phyloP scores from a whole-genome alignment of 2,888 invertebrate genomes.

The Rutpela maculata region DNA sequence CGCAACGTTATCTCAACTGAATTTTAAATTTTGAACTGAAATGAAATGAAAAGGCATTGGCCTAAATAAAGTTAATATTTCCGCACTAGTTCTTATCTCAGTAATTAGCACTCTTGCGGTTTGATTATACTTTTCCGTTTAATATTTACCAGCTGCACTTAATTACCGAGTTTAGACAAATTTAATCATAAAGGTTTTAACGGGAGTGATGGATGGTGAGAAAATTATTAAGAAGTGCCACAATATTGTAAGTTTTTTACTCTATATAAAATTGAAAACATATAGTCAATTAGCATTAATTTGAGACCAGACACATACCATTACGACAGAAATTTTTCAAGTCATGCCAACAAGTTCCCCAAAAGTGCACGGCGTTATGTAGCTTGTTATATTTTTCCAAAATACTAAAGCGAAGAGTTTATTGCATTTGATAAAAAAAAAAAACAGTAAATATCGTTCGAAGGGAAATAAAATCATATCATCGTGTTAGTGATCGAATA shows the following conservation, averaged over 20 bases:
- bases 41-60: constrained; percentile 16
- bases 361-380: no score
- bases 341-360: no score
- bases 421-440: no score
- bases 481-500: no score
- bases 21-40: constrained; percentile 16
- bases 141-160: not conserved
- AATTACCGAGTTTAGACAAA: not conserved
- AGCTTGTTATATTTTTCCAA: no score
- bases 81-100: constrained; percentile 2
- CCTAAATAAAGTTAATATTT: constrained; percentile 1
- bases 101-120: constrained; percentile 21
- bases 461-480: no score
- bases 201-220: constrained; percentile 18
- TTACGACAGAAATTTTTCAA: no score
- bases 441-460: no score
- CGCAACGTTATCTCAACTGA: not conserved
- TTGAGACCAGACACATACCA: no score
- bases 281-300: no score
- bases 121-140: constrained; percentile 28
- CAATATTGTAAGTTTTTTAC: constrained; percentile 17
- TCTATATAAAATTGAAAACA: no score
- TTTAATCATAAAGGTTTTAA: not conserved
- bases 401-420: no score
- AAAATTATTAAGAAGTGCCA: constrained; percentile 1